A percentile compares a stretch with the other conserved stretches of the same genome.
Evolutionary conservation across 2,888 invertebrate genomes (phyloP).

Genomic region (Tridacna gigas): DNA sequence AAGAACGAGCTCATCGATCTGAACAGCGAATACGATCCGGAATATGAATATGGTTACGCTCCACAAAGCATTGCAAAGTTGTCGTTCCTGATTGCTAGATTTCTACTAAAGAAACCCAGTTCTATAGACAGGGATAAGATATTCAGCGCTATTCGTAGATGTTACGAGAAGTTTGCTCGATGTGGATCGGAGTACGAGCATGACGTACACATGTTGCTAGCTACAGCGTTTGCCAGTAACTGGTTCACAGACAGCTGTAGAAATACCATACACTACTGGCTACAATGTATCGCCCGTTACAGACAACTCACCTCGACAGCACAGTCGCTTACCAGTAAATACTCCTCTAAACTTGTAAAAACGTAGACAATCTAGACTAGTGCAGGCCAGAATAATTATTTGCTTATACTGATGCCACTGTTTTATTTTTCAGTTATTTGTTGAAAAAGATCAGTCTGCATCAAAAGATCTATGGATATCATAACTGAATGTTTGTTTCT

Average conservation of each 20-base stretch:
- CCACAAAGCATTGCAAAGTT: slow-evolving; percentile 78
- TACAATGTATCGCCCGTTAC: slow-evolving; percentile 74
- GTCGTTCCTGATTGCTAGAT: slow-evolving; percentile 76
- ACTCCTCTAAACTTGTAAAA: slow-evolving; percentile 18
- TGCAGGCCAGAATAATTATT: too few relatives aligned
- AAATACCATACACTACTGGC: slow-evolving; percentile 77
- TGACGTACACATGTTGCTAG: slow-evolving; percentile 82
- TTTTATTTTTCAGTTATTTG: too few relatives aligned
- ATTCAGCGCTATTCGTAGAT: slow-evolving; percentile 76
- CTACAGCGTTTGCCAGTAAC: slow-evolving; percentile 82
- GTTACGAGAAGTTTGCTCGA: slow-evolving; percentile 78
- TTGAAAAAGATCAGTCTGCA: too few relatives aligned
- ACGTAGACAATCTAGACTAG: neutral
- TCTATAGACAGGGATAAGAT: slow-evolving; percentile 77
- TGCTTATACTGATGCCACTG: too few relatives aligned
- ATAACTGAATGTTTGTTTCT: too few relatives aligned
- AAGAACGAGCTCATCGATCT: slow-evolving; percentile 69
- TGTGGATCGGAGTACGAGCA: slow-evolving; percentile 74
- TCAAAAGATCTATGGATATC: too few relatives aligned
- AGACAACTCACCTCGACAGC: slow-evolving; percentile 58
- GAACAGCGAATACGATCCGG: slow-evolving; percentile 76
- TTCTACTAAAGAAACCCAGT: slow-evolving; percentile 75
- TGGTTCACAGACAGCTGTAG: slow-evolving; percentile 80
- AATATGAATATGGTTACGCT: slow-evolving; percentile 78
- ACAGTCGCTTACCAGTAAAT: slow-evolving; percentile 41